Evolutionary conservation across 1,140 invertebrate genomes (phyloP), one percentile per base, ranked within the genome.

Genomic region (Bombus polaris): DNA sequence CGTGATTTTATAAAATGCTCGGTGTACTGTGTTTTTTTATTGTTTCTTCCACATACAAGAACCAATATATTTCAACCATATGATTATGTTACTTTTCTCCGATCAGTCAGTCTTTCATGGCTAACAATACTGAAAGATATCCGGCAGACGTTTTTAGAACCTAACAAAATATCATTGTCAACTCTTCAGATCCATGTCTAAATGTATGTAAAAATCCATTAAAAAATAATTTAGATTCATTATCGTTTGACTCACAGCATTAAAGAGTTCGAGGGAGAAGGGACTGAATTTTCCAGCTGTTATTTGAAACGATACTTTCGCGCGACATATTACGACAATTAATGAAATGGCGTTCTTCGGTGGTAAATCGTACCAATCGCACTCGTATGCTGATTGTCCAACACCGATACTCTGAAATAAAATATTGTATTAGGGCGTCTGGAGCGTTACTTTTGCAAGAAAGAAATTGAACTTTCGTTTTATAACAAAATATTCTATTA

Each of bases 241-340:
- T 12, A 25, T 66, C 15, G n/a, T 39, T 35, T 39, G 28, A 87
- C 81, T 89, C 68, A 92, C 90, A 3, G 62, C 59, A 15, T 62
- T 83, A 39, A 91, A 93, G 1, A 91, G 73, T 32, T 85, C 70
- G 12, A 93, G 81, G 6, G 88, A 92, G 3, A 93, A 85, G 8
- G 83, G 65, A n/a, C 82, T 87, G 57, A 94, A 92, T 85, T 93
- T 94, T 47, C 91, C 91, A 53, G 93, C 93, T 2, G 90, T 93
- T 42, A 94, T 81, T 82, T 82, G 73, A 53, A 92, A 83, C 25
- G 93, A 89, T 74, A 76, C 72, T 72, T 87, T 91, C 0, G 91
- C 82, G 32, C 90, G 85, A 74, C 86, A 77, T 80, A 94, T 93
- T 8, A 93, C 83, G 13, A 93, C 87, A 35, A 89, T 78, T 44